A percentile compares a stretch with the other conserved stretches of the same genome.
Conservation (phyloP, 2,888 invertebrate genomes). For the Machimus rusticus region DNA sequence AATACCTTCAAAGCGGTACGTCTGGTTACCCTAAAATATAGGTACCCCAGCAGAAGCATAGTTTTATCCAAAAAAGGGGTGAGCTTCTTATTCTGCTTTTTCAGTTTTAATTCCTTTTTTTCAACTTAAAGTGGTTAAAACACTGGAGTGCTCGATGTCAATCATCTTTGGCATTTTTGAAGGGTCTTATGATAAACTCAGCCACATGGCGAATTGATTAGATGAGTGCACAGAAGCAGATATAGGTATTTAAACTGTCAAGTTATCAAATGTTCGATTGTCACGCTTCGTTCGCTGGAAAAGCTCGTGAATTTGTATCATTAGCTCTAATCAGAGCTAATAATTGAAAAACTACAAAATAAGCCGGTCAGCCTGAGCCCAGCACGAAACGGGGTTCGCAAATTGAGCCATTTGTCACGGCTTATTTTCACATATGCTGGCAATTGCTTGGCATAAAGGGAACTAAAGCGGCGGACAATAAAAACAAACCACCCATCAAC, state of each 20-base stretch:
- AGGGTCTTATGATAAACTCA: background rate
- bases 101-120: background rate
- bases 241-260: background rate
- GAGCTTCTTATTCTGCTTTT: background rate
- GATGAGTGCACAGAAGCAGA: background rate
- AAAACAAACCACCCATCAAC: slow-evolving; percentile 60
- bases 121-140: background rate
- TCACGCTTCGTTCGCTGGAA: background rate
- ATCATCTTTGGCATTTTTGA: background rate
- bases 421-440: slow-evolving; percentile 63
- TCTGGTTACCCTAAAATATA: too few species aligned
- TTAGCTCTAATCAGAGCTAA: slow-evolving; percentile 2
- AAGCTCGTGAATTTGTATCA: background rate
- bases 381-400: slow-evolving; percentile 46
- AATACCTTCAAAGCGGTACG: too few species aligned
- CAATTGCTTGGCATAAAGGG: slow-evolving; percentile 45
- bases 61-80: background rate
- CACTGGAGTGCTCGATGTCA: background rate
- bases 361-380: background rate
- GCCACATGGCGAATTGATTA: background rate
- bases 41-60: too few species aligned
- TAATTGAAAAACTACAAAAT: slow-evolving; percentile 9
- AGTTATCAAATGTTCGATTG: background rate
- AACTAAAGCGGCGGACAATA: slow-evolving; percentile 52
- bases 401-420: slow-evolving; percentile 64